A percentile compares a stretch with the other conserved stretches of the same genome.
Evolutionary conservation across 2,888 invertebrate species (phyloP).

Genomic region (Zygothrica quintamaculata): DNA sequence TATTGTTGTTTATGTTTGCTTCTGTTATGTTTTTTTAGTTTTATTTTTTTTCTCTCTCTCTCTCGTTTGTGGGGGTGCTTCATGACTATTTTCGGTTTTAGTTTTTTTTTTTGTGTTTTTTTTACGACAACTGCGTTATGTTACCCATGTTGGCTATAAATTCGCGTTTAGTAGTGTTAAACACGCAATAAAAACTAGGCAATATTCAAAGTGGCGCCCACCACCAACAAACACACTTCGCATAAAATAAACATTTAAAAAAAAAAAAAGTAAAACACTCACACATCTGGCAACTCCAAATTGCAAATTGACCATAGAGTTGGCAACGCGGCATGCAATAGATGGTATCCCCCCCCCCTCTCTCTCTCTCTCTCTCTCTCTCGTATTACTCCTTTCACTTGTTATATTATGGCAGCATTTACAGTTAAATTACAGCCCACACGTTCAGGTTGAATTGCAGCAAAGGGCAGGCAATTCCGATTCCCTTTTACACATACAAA

Average conservation of each 20-base stretch:
- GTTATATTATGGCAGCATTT: constrained; percentile 60
- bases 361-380: constrained; percentile 10
- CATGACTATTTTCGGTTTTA: constrained; percentile 69
- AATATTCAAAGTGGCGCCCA: constrained; percentile 56
- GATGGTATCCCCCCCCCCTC: constrained; percentile 6
- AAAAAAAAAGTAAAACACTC: constrained; percentile 4
- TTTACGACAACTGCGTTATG: constrained; percentile 77
- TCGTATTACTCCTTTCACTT: constrained; percentile 43
- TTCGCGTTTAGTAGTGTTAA: constrained; percentile 75
- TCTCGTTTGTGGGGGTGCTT: constrained; percentile 39
- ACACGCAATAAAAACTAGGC: constrained; percentile 71
- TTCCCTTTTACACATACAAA: constrained; percentile 31
- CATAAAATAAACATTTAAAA: constrained; percentile 14
- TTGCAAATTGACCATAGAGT: constrained; percentile 50
- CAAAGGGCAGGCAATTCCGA: not conserved
- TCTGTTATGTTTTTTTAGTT: constrained; percentile 15
- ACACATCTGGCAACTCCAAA: constrained; percentile 55
- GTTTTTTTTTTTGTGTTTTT: too few species aligned
- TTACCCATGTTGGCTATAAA: constrained; percentile 75
- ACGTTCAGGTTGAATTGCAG: constrained; percentile 57
- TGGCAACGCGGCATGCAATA: constrained; percentile 46
- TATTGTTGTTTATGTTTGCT: constrained; percentile 57
- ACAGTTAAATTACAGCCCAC: constrained; percentile 58
- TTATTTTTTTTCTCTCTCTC: too few species aligned
- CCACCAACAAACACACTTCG: too few species aligned